phyloP scores from a whole-genome alignment of 2,888 invertebrate species.

The Drosophila birchii region DNA sequence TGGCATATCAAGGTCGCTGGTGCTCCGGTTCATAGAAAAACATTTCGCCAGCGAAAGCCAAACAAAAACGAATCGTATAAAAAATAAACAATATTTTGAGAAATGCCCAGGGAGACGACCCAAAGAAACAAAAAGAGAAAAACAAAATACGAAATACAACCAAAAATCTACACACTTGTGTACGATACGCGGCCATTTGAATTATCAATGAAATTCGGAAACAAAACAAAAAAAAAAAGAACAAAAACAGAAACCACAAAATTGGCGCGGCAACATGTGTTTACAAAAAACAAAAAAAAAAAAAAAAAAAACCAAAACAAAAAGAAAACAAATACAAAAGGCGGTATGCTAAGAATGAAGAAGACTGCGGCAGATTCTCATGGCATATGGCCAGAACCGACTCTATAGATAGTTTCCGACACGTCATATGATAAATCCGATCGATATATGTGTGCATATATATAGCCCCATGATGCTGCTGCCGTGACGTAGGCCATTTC shows the following conservation, averaged over 20 bases:
- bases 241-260: slow-evolving; percentile 30
- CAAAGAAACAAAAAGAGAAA: neutral
- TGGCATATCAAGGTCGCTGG: slow-evolving; percentile 21
- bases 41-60: slow-evolving; percentile 30
- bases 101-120: slow-evolving; percentile 15
- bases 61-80: slow-evolving; percentile 31
- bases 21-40: slow-evolving; percentile 17
- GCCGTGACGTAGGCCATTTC: slow-evolving; percentile 22
- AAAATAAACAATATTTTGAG: slow-evolving; percentile 41
- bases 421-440: slow-evolving; percentile 23
- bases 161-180: slow-evolving; percentile 22
- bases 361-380: slow-evolving; percentile 5
- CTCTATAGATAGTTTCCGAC: slow-evolving; percentile 25
- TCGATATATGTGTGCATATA: slow-evolving; percentile 15
- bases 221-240: slow-evolving; percentile 35
- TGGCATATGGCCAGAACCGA: slow-evolving; percentile 24
- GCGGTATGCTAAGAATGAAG: slow-evolving; percentile 5
- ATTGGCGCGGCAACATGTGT: slow-evolving; percentile 31
- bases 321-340: slow-evolving; percentile 9
- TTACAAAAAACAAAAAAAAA: neutral
- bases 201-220: slow-evolving; percentile 46
- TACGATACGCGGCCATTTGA: slow-evolving; percentile 37
- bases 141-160: slow-evolving; percentile 24
- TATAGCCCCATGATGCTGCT: slow-evolving; percentile 26
- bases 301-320: neutral